Percentiles rank a stretch among this genome's conserved stretches.
Evolutionary conservation across 2,888 invertebrate species (phyloP).

Genomic region (Ferrisia virgata): DNA sequence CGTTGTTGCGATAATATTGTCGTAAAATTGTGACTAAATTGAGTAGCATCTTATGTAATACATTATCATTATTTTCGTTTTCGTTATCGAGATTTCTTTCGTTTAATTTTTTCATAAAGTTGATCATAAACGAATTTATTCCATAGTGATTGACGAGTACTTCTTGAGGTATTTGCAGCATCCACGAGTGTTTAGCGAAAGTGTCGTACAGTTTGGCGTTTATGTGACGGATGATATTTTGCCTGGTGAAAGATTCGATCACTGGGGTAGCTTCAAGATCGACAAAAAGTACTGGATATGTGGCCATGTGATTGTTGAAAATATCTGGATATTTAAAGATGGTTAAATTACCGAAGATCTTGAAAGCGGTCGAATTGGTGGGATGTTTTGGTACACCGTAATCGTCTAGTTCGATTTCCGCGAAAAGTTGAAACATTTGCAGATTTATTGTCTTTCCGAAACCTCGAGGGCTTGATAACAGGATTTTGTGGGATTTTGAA

Average conservation of each 20-base stretch:
- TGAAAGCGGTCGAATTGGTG: neutral
- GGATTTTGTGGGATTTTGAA: neutral
- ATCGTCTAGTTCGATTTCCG: neutral
- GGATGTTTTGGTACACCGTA: neutral
- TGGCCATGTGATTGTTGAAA: neutral
- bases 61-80: neutral
- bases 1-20: neutral
- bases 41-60: neutral
- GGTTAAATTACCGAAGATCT: neutral
- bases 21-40: neutral
- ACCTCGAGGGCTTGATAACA: conserved; percentile 12
- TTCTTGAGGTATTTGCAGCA: neutral
- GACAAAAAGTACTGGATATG: neutral
- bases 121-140: neutral
- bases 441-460: conserved; percentile 17
- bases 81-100: neutral
- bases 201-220: neutral
- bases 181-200: neutral
- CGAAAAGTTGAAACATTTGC: neutral
- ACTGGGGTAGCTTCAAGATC: neutral
- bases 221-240: neutral
- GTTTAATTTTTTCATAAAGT: neutral
- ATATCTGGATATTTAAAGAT: neutral
- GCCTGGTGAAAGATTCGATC: neutral
- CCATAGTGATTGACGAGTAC: neutral